These are phyloP conservation scores for Romanogobio albipinnatus DNA, from an alignment of 2,113 vertebrate genomes.

Conservation along the genomic window DNA sequence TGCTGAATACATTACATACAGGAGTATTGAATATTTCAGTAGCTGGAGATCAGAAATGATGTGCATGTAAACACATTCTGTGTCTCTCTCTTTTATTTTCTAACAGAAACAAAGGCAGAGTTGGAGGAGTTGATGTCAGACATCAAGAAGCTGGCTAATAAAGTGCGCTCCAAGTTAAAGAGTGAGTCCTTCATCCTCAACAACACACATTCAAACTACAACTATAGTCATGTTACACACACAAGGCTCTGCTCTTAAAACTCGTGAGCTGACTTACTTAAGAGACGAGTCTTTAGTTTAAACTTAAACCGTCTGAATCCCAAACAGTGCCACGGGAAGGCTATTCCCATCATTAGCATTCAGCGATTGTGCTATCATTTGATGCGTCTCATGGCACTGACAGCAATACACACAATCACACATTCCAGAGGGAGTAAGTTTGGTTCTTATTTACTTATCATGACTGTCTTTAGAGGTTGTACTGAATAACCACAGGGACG, in stretches of 20 bases:
- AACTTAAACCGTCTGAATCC: neutral
- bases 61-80: neutral
- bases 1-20: neutral
- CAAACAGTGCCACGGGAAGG: neutral
- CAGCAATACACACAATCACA: neutral
- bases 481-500: neutral
- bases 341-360: neutral
- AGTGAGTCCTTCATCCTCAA: slow-evolving; percentile 78
- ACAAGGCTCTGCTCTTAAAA: no score
- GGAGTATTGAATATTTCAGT: neutral
- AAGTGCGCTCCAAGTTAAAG: slow-evolving; percentile 96
- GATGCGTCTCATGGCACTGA: neutral
- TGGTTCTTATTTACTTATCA: neutral
- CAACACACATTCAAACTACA: neutral
- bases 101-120: slow-evolving; percentile 90
- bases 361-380: neutral
- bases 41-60: neutral
- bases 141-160: slow-evolving; percentile 96
- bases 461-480: neutral
- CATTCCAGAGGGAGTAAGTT: neutral
- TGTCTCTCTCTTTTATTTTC: slow-evolving; percentile 47
- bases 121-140: slow-evolving; percentile 94
- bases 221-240: no score
- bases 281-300: neutral
- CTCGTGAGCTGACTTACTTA: no score